Percentiles rank a stretch among this genome's conserved stretches.
Evolutionary conservation across 2,888 invertebrate genomes (phyloP).

Genomic region (Drosophila stalkeri): DNA sequence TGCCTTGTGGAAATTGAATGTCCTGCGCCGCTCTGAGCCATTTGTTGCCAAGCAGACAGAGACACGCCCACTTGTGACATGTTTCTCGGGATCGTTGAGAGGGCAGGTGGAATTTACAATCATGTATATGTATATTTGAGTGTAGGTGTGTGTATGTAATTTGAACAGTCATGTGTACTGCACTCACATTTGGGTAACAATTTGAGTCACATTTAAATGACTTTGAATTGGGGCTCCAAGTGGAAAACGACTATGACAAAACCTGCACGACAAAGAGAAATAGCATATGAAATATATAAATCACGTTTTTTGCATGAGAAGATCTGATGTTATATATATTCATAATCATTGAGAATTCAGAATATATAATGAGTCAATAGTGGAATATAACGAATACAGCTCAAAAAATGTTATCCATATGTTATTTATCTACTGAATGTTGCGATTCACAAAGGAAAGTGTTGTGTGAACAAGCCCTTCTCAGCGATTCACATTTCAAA

Average conservation of each 20-base stretch:
- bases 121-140: slow-evolving; percentile 1
- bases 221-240: slow-evolving; percentile 41
- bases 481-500: slow-evolving; percentile 1
- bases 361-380: too few species aligned
- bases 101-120: not conserved
- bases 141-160: not conserved
- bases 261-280: not conserved
- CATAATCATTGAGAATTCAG: not conserved
- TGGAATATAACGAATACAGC: not conserved
- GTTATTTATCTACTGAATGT: not conserved
- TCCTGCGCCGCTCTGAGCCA: slow-evolving; percentile 32
- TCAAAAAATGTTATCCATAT: not conserved
- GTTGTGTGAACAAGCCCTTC: not conserved
- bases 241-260: slow-evolving; percentile 21
- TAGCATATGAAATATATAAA: not conserved
- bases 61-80: slow-evolving; percentile 49
- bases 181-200: slow-evolving; percentile 18
- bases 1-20: slow-evolving; percentile 45
- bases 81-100: slow-evolving; percentile 2
- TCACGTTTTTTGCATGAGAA: not conserved
- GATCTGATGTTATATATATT: not conserved
- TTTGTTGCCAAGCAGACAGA: slow-evolving; percentile 16
- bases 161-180: slow-evolving; percentile 1
- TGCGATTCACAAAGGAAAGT: not conserved
- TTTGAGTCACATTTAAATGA: slow-evolving; percentile 47